Percentiles rank a stretch among this genome's conserved stretches.
Conservation (phyloP, 2,888 invertebrate species). For the Periphyllus acericola region DNA sequence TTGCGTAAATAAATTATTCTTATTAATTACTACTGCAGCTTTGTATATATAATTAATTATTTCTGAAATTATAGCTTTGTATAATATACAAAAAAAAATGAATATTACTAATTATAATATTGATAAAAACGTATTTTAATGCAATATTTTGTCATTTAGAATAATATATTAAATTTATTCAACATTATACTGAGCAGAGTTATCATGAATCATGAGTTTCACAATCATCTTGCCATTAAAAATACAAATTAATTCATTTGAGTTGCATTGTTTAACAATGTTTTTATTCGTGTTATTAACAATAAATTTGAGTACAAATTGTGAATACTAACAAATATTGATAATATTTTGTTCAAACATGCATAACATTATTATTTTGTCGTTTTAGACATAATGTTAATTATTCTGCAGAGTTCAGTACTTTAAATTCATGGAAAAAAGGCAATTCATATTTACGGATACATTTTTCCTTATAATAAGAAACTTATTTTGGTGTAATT, state of each 20-base stretch:
- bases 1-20: too few species aligned
- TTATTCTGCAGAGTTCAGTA: neutral
- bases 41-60: too few species aligned
- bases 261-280: neutral
- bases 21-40: too few species aligned
- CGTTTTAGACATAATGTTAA: neutral
- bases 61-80: too few species aligned
- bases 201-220: conserved; percentile 3
- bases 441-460: neutral
- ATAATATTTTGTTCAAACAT: neutral
- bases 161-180: too few species aligned
- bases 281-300: neutral
- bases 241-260: conserved; percentile 15
- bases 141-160: too few species aligned
- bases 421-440: neutral
- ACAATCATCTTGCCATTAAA: neutral
- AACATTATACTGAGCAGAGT: neutral
- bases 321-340: too few species aligned
- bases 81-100: too few species aligned
- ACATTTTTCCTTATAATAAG: neutral
- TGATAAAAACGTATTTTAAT: too few species aligned
- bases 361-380: neutral
- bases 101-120: too few species aligned
- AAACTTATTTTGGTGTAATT: neutral
- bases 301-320: neutral